Evolutionary conservation across 2,113 vertebrate species (phyloP), one percentile per base, ranked within the genome.

Genomic region (Phalacrocorax brasilianus): DNA sequence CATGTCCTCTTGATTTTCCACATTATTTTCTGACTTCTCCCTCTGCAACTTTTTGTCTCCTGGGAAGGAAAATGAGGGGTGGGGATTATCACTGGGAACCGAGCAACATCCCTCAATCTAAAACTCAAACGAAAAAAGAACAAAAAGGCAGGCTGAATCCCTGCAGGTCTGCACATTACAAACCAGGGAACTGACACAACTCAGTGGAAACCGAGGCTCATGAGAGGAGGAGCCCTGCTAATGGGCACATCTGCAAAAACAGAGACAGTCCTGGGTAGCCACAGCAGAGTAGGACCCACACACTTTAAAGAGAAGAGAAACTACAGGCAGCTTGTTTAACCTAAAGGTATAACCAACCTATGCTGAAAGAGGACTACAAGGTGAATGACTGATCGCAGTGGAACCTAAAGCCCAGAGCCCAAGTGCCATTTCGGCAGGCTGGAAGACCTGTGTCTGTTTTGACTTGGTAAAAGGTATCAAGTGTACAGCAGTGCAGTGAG

Each of bases 1-100:
- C 66, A 80, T 61, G 45, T 99, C 98, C 83, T 98, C 98, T 86
- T 97, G 98, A 92, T 91, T 95, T 93, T 98, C 98, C 95, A 96
- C 71, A 63, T 93, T 97, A 88, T 96, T 98, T 77, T 98, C 97
- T 81, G 95, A 88, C 89, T 98, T 99, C 87, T 97, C 97, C 1
- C 96, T 97, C 94, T 97, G 98, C 91, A 97, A 96, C 75, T 88
- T 98, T 96, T 96, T 98, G 88, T 98, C 98, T 97, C 98, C 98
- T 98, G 96, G 95, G 97, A 98, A 96, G 98, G 97, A 98, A 98
- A 98, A 98, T 23, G 95, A 98, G 96, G 96, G 96, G 82, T 89
- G 97, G 97, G 96, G 96, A 97, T 98, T 97, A 98, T 97, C 95
- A 97, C 67, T 2, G 15, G 77, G 95, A 97, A 93, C 67, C 0